Conservation (phyloP, 2,888 invertebrate genomes). For the Temnothorax ravouxi region DNA sequence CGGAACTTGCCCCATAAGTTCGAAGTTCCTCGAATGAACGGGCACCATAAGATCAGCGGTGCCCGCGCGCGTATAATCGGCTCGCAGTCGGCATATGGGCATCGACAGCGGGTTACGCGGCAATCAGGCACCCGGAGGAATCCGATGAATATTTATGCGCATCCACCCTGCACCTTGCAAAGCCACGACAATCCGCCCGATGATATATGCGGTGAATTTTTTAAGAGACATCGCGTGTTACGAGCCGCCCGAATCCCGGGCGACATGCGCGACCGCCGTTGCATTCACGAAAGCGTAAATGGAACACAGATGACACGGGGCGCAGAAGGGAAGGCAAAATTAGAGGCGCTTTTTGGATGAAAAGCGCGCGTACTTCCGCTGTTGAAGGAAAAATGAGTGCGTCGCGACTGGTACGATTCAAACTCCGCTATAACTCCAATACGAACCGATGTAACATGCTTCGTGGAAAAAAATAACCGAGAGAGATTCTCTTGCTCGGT, state of each 20-base stretch:
- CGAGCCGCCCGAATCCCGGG: slow-evolving; percentile 14
- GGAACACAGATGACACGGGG: slow-evolving; percentile 26
- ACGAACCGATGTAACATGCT: background rate
- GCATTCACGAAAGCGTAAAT: slow-evolving; percentile 18
- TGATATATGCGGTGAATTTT: slow-evolving; percentile 52
- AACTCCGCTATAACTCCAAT: background rate
- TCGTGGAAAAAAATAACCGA: background rate
- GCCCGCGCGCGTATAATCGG: background rate
- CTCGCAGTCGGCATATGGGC: background rate
- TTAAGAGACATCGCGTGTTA: slow-evolving; percentile 37
- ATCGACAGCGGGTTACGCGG: slow-evolving; percentile 7
- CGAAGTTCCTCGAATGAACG: slow-evolving; percentile 6
- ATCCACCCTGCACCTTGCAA: slow-evolving; percentile 29
- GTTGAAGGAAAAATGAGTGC: background rate
- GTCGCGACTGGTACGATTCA: background rate
- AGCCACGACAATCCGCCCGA: slow-evolving; percentile 43
- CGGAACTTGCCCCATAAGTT: background rate
- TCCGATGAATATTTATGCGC: slow-evolving; percentile 50
- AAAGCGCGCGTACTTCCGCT: background rate
- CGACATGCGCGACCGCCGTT: background rate
- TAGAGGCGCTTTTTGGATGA: slow-evolving; percentile 30
- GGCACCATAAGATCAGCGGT: background rate
- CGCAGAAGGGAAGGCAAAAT: slow-evolving; percentile 28
- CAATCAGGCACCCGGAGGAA: slow-evolving; percentile 7
- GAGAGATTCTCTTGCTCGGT: background rate